Evolutionary conservation across 2,888 invertebrate species (phyloP).

Genomic region (Agrotis segetum): DNA sequence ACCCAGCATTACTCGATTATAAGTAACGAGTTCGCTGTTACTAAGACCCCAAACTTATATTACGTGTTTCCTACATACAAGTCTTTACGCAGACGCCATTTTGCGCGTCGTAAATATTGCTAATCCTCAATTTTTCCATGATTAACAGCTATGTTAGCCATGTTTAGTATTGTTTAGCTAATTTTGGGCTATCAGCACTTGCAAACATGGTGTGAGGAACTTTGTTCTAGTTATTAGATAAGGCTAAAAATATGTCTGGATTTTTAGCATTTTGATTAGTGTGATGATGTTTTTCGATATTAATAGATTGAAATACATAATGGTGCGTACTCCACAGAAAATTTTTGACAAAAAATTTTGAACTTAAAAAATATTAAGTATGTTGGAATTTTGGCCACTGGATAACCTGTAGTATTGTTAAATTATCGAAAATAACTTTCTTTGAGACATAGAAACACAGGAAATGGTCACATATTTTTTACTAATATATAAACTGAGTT

Average conservation of each 20-base stretch:
- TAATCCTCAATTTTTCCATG: constrained; percentile 58
- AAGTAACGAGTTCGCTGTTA: not conserved
- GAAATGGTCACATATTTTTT: not conserved
- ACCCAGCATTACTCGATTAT: not conserved
- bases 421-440: not conserved
- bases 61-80: constrained; percentile 25
- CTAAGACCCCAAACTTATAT: not conserved
- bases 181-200: constrained; percentile 39
- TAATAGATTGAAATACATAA: no score
- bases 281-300: not conserved
- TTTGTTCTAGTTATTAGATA: constrained; percentile 36
- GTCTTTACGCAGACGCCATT: constrained; percentile 38
- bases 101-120: constrained; percentile 53
- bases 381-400: no score
- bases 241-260: constrained; percentile 18
- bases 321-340: no score
- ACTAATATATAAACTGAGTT: not conserved
- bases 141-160: constrained; percentile 56
- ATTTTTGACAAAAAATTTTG: no score
- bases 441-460: not conserved
- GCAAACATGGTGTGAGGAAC: constrained; percentile 36
- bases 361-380: no score
- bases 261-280: constrained; percentile 34
- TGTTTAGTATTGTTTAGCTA: constrained; percentile 55
- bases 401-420: no score